These are phyloP conservation scores for Neomorphus geoffroyi DNA, from an alignment of 2,797 vertebrate genomes.

Conservation along the genomic window DNA sequence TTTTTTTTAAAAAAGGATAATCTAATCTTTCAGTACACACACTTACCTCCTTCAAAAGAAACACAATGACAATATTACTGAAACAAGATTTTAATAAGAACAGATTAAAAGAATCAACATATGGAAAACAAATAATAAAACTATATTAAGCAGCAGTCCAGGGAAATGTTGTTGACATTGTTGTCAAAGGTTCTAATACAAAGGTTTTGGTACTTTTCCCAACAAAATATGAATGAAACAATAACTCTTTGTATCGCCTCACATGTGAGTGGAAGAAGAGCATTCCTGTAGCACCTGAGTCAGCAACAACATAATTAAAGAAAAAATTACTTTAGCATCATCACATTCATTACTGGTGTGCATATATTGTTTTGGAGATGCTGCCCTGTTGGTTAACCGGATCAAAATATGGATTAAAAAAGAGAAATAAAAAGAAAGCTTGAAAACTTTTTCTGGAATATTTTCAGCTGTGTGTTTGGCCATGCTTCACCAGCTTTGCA, in stretches of 20 bases:
- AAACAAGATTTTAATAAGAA: slow-evolving; percentile 59
- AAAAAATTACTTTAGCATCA: background rate
- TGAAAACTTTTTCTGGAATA: background rate
- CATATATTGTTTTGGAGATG: background rate
- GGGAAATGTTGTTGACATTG: background rate
- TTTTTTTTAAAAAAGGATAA: slow-evolving; percentile 39
- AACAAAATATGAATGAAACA: slow-evolving; percentile 28
- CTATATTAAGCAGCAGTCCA: background rate
- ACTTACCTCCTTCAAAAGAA: slow-evolving; percentile 72
- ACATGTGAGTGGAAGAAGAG: background rate
- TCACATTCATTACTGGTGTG: background rate
- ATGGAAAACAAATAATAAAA: slow-evolving; percentile 50
- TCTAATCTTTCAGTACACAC: slow-evolving; percentile 76
- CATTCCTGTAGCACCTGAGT: background rate
- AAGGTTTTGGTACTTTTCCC: slow-evolving; percentile 20
- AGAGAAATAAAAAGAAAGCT: background rate
- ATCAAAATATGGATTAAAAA: background rate
- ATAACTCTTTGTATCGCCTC: slow-evolving; percentile 16
- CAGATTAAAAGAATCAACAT: slow-evolving; percentile 30
- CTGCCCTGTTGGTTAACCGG: background rate
- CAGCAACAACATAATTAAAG: background rate
- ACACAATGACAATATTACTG: slow-evolving; percentile 47
- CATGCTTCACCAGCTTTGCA: background rate
- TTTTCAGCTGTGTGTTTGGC: background rate
- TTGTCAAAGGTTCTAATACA: slow-evolving; percentile 12